These are phyloP conservation scores for Polydesmus complanatus DNA, from an alignment of 2,888 invertebrate genomes.

Conservation along the genomic window DNA sequence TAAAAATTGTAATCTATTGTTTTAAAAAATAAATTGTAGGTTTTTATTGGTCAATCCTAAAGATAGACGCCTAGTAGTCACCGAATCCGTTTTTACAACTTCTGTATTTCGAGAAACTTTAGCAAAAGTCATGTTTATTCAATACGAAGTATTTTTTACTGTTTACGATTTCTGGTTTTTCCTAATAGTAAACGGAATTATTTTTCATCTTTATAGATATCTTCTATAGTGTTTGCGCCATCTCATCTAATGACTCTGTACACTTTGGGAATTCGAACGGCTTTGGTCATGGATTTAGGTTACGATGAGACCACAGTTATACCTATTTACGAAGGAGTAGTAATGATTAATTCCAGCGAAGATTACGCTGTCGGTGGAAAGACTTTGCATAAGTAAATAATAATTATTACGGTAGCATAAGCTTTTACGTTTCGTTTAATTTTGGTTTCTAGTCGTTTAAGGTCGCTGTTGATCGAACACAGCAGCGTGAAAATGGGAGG, in stretches of 20 bases:
- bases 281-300: constrained; percentile 75
- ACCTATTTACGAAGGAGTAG: constrained; percentile 74
- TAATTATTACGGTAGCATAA: neutral
- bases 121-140: constrained; percentile 78
- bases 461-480: constrained; percentile 6
- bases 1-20: too few relatives aligned
- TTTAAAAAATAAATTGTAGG: constrained; percentile 36
- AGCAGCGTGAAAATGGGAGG: constrained; percentile 3
- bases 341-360: constrained; percentile 68
- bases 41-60: constrained; percentile 83
- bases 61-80: constrained; percentile 76
- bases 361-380: constrained; percentile 61
- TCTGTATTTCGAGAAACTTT: constrained; percentile 71
- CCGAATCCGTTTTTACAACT: constrained; percentile 75
- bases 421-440: too few relatives aligned
- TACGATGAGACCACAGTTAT: constrained; percentile 65
- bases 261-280: constrained; percentile 66
- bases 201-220: constrained; percentile 39
- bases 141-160: constrained; percentile 59
- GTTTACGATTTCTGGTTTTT: neutral
- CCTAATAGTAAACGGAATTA: too few relatives aligned
- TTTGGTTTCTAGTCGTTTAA: neutral
- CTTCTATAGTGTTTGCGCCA: constrained; percentile 67
- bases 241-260: constrained; percentile 69
- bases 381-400: constrained; percentile 35